Evolutionary conservation across 2,888 invertebrate species (phyloP).

Genomic region (Synanthedon andrenaeformis): DNA sequence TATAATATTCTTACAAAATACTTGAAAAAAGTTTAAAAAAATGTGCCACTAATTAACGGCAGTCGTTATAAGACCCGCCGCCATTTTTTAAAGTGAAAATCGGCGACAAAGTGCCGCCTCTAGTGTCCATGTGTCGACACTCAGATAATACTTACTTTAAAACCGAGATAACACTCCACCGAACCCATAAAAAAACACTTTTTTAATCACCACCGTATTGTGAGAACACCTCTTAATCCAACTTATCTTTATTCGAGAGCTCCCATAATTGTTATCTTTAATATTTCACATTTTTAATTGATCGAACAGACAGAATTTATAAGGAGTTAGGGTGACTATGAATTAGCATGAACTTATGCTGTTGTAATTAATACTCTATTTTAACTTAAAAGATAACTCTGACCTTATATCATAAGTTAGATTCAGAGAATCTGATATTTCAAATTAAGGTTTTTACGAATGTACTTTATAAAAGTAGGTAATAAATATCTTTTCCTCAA

Average conservation of each 20-base stretch:
- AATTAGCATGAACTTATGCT: constrained; percentile 1
- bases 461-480: no score
- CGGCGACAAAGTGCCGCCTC: constrained; percentile 36
- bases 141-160: constrained; percentile 30
- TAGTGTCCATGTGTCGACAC: constrained; percentile 31
- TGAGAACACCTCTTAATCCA: constrained; percentile 10
- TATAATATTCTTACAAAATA: no score
- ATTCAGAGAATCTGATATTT: no score
- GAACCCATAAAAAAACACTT: background rate
- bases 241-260: constrained; percentile 9
- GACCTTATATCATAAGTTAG: no score
- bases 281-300: constrained; percentile 22
- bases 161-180: background rate
- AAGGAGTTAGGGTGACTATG: constrained; percentile 3
- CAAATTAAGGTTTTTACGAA: no score
- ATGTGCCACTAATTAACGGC: background rate
- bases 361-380: no score
- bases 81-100: constrained; percentile 8
- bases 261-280: constrained; percentile 16
- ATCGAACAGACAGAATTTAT: constrained; percentile 9
- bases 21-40: no score
- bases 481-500: no score
- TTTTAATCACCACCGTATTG: constrained; percentile 1
- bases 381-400: no score
- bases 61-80: background rate